phyloP scores from a whole-genome alignment of 1,140 invertebrate species.

The Drosophila kanapiae region DNA sequence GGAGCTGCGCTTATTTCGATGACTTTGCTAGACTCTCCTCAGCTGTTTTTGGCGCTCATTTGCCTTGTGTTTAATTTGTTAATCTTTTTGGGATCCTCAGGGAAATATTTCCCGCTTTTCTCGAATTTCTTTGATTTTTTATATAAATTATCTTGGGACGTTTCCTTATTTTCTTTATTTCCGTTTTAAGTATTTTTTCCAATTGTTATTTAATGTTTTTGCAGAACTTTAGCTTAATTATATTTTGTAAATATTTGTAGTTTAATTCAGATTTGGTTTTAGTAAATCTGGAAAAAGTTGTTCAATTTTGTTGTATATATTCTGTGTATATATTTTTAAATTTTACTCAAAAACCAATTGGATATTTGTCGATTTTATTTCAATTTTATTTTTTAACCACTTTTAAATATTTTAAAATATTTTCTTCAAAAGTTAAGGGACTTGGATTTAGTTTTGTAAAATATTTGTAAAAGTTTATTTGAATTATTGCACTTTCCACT shows the following conservation, averaged over 20 bases:
- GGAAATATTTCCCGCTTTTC: background rate
- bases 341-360: conserved; percentile 15
- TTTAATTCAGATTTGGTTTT: background rate
- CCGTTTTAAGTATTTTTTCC: background rate
- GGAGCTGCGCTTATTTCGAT: background rate
- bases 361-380: conserved; percentile 3
- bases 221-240: background rate
- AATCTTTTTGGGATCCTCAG: background rate
- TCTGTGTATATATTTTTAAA: background rate
- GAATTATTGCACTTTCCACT: conserved; percentile 68
- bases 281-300: background rate
- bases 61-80: conserved; percentile 5
- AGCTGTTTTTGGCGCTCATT: conserved; percentile 30
- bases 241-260: background rate
- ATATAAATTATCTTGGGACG: too few relatives aligned
- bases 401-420: conserved; percentile 30
- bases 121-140: background rate
- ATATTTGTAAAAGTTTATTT: conserved; percentile 31
- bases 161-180: background rate
- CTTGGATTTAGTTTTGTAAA: conserved; percentile 26
- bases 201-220: background rate
- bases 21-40: background rate
- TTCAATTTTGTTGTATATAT: conserved; percentile 2
- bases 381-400: background rate
- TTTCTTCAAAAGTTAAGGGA: conserved; percentile 13